phyloP scores from a whole-genome alignment of 2,797 vertebrate species.

The Garrulus glandarius region DNA sequence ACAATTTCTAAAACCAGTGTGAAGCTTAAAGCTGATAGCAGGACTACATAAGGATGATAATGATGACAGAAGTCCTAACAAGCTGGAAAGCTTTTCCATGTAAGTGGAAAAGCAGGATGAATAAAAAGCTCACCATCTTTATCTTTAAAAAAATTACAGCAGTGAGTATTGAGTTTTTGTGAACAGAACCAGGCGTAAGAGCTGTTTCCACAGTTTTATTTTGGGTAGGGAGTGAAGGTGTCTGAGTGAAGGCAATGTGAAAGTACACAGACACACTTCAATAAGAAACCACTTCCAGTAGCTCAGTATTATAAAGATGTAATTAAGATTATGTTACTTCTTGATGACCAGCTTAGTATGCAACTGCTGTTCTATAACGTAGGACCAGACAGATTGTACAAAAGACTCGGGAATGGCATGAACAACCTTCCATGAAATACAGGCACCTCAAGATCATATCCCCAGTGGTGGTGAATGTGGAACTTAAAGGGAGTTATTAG shows the following conservation, averaged over 20 bases:
- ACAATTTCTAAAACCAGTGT: background rate
- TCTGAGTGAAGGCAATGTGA: background rate
- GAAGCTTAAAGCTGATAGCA: background rate
- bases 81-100: background rate
- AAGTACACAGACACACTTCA: background rate
- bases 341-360: background rate
- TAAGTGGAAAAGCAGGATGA: background rate
- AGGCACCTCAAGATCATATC: background rate
- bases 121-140: background rate
- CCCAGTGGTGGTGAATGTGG: background rate
- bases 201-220: background rate
- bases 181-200: background rate
- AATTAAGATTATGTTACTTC: conserved; percentile 1
- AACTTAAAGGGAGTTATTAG: background rate
- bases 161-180: background rate
- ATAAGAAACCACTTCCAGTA: background rate
- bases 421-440: background rate
- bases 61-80: background rate
- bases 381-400: background rate
- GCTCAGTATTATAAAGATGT: background rate
- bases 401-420: rapidly evolving
- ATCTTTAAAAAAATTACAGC: background rate
- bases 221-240: background rate
- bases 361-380: background rate
- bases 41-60: background rate